Evolutionary conservation across 2,888 invertebrate species (phyloP).

Genomic region (Physocephala rufipes): DNA sequence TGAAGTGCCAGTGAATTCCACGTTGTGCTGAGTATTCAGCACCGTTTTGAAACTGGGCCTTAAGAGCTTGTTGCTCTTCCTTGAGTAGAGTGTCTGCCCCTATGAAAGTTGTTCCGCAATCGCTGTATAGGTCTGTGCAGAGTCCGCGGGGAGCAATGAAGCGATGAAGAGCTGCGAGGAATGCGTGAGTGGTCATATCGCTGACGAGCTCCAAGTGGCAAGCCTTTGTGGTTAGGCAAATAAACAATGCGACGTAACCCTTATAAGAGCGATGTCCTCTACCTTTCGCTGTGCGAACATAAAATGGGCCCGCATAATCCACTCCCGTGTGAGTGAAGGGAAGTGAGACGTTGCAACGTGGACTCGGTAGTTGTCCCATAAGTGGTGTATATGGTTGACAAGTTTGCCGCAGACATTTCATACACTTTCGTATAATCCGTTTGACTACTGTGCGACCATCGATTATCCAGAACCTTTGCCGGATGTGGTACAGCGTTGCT

Average conservation of each 20-base stretch:
- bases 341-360: conserved; percentile 38
- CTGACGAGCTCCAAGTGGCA: too few species aligned
- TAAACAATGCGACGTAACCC: conserved; percentile 48
- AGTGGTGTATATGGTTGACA: conserved; percentile 38
- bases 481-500: too few species aligned
- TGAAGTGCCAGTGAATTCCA: conserved; percentile 54
- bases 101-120: conserved; percentile 45
- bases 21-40: conserved; percentile 26
- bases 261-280: conserved; percentile 51
- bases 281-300: conserved; percentile 40
- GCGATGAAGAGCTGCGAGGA: conserved; percentile 49
- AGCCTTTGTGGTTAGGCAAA: conserved; percentile 51
- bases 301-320: conserved; percentile 47
- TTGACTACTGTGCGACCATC: too few species aligned
- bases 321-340: conserved; percentile 46
- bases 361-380: conserved; percentile 45
- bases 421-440: too few species aligned
- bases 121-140: conserved; percentile 31
- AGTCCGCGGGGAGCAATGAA: conserved; percentile 46
- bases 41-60: conserved; percentile 10
- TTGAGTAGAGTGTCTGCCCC: conserved; percentile 38
- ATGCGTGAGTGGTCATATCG: conserved; percentile 44
- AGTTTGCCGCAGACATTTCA: conserved; percentile 33
- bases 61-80: conserved; percentile 25
- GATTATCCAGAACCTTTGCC: too few species aligned